Evolutionary conservation across 2,113 vertebrate species (phyloP), one percentile per base, ranked within the genome.

Genomic region (Semicossyphus pulcher): DNA sequence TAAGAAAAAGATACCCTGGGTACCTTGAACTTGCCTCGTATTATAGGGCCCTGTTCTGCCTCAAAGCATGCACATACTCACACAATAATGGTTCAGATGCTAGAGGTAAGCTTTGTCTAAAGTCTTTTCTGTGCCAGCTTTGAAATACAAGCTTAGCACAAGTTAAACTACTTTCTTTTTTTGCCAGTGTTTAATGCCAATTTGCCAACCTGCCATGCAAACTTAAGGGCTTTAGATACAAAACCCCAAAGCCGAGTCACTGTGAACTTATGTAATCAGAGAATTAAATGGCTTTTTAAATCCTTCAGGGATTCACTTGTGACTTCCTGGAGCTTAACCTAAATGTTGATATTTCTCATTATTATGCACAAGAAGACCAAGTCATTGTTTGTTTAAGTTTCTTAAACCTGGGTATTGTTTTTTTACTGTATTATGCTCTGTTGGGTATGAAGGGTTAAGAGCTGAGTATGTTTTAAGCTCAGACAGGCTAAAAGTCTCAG

Each of bases 161-260:
- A 70, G 51, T 77, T 49, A 83, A 66, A 71, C 75, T 72, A 54
- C 34, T 65, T 61, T 61, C 16, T 25, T 37, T 73, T 36, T 62
- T 78, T 42, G 37, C 60, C 23, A 31, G 29, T 32, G 14, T 58
- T 15, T 52, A 39, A 51, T 72, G 68, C 72, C 65, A 67, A 66
- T 84, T 67, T 39, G 39, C 60, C 31, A 26, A 74, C 41, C 62
- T 79, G 72, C 62, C 29, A 12, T 59, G 47, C 78, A 73, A 84
- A 77, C 66, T 80, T 69, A 49, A 48, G 36, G 41, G 76, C 76
- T 86, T 86, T 84, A 61, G 52, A 76, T 63, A 56, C 44, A 68
- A 79, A 86, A 80, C 72, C 72, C 75, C 45, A 70, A 76, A 86
- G 69, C 32, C 14, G 62, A 81, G 45, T 54, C 77, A 69, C 32